Percentiles rank a stretch among this genome's conserved stretches.
phyloP scores from a whole-genome alignment of 2,888 invertebrate species.

The Tipula vernalis region DNA sequence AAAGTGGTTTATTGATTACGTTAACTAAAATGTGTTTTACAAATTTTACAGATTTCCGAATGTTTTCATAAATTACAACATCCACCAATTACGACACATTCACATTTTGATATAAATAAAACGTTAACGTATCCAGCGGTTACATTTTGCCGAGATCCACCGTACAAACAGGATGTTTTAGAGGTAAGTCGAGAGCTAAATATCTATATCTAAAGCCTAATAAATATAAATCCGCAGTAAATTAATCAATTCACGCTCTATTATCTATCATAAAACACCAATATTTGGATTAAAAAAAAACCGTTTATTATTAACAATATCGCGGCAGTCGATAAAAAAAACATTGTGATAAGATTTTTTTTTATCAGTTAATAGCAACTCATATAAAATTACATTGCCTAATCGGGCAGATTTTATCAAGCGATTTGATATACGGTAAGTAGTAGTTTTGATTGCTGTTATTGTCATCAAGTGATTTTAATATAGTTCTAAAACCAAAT shows the following conservation, averaged over 20 bases:
- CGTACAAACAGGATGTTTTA: slow-evolving; percentile 45
- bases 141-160: slow-evolving; percentile 53
- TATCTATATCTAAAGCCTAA: not conserved
- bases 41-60: slow-evolving; percentile 39
- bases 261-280: not conserved
- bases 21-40: too few relatives aligned
- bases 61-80: slow-evolving; percentile 46
- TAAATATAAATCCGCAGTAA: not conserved
- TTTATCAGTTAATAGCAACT: not conserved
- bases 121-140: slow-evolving; percentile 53
- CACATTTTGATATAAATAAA: slow-evolving; percentile 51
- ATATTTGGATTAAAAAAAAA: not conserved
- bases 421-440: not conserved
- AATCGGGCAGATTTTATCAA: not conserved
- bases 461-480: not conserved
- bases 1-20: not conserved
- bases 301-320: not conserved
- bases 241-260: not conserved
- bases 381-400: not conserved
- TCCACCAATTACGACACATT: slow-evolving; percentile 54
- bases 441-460: not conserved
- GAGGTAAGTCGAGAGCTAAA: slow-evolving; percentile 34
- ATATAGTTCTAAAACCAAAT: not conserved
- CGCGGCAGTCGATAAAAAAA: not conserved
- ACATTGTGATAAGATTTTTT: not conserved